Evolutionary conservation across 2,797 vertebrate genomes (phyloP).

Genomic region (Spondyliosoma cantharus): DNA sequence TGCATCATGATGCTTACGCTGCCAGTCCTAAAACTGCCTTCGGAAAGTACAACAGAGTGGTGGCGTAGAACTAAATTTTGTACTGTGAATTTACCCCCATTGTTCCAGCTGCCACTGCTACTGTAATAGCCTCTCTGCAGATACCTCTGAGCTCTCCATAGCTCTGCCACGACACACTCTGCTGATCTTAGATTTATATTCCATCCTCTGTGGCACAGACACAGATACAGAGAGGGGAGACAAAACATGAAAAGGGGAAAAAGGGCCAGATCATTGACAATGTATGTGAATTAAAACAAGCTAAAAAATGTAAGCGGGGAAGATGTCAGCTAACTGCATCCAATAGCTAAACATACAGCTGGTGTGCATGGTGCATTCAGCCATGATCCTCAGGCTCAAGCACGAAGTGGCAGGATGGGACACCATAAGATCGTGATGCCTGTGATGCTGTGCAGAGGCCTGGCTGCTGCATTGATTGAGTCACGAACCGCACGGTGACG

Average conservation of each 20-base stretch:
- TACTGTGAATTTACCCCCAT: slow-evolving; percentile 55
- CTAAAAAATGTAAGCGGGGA: neutral
- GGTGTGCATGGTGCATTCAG: slow-evolving; percentile 46
- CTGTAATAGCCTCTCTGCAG: slow-evolving; percentile 66
- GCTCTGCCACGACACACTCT: slow-evolving; percentile 65
- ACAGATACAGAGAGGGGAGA: slow-evolving; percentile 8
- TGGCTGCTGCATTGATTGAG: slow-evolving; percentile 44
- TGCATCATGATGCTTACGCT: slow-evolving; percentile 59
- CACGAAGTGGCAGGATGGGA: slow-evolving; percentile 25
- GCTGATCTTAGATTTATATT: slow-evolving; percentile 65
- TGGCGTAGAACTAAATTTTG: slow-evolving; percentile 65
- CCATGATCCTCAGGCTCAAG: slow-evolving; percentile 26
- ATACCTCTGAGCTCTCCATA: slow-evolving; percentile 55
- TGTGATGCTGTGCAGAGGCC: slow-evolving; percentile 46
- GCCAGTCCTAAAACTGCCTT: slow-evolving; percentile 57
- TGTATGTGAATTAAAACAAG: slow-evolving; percentile 15
- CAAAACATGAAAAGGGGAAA: neutral
- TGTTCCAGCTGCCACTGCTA: slow-evolving; percentile 59
- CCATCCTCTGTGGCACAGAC: slow-evolving; percentile 41
- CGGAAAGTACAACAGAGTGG: slow-evolving; percentile 49
- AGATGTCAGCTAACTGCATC: slow-evolving; percentile 4
- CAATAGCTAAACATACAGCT: slow-evolving; percentile 37
- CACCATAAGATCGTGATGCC: slow-evolving; percentile 17
- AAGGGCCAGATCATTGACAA: neutral
- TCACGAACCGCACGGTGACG: slow-evolving; percentile 47